Percentiles rank a stretch among this genome's conserved stretches.
These are phyloP conservation scores for Lycaena phlaeas DNA, from an alignment of 2,888 invertebrate genomes.

Conservation along the genomic window DNA sequence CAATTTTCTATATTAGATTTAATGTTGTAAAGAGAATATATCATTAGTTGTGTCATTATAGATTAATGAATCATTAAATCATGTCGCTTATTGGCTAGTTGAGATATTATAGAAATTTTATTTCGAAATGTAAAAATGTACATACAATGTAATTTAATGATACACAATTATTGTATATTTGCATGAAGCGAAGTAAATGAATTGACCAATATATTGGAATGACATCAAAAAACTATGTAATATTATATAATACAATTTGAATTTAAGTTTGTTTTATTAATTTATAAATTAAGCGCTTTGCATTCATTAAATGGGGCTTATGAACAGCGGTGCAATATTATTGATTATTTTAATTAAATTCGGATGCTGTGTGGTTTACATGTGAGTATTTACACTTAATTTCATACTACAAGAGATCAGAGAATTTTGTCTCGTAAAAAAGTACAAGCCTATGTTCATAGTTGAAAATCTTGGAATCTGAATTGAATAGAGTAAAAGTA, in stretches of 20 bases:
- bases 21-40: not conserved
- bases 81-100: not conserved
- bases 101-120: not conserved
- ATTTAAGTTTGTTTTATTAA: not conserved
- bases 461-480: too few relatives aligned
- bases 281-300: too few relatives aligned
- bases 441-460: too few relatives aligned
- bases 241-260: slow-evolving; percentile 29
- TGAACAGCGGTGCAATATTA: too few relatives aligned
- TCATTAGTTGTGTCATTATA: not conserved
- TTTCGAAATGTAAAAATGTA: slow-evolving; percentile 20
- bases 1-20: too few relatives aligned
- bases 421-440: too few relatives aligned
- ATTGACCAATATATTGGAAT: slow-evolving; percentile 50
- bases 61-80: not conserved
- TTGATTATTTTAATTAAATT: too few relatives aligned
- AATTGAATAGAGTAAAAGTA: too few relatives aligned
- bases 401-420: too few relatives aligned
- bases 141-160: slow-evolving; percentile 14
- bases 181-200: slow-evolving; percentile 19
- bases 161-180: slow-evolving; percentile 10
- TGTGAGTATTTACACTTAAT: too few relatives aligned
- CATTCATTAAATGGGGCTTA: too few relatives aligned
- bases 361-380: too few relatives aligned
- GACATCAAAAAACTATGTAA: slow-evolving; percentile 24